A percentile compares a stretch with the other conserved stretches of the same genome.
Evolutionary conservation across 2,797 vertebrate genomes (phyloP).

Genomic region (Melanotaenia parkinsoni): DNA sequence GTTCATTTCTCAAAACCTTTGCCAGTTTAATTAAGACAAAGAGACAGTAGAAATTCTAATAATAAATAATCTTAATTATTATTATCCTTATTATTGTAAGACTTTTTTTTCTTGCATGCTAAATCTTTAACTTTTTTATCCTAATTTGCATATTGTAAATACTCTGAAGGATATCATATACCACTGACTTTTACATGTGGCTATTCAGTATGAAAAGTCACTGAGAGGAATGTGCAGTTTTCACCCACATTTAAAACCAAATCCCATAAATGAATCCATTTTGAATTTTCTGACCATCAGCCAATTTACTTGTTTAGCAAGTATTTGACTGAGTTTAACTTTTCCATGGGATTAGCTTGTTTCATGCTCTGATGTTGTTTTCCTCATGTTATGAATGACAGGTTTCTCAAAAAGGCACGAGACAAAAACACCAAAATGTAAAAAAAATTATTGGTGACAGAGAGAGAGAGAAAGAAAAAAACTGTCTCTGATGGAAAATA

Average conservation of each 20-base stretch:
- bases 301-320: not conserved
- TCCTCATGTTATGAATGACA: slow-evolving; percentile 21
- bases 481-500: slow-evolving; percentile 16
- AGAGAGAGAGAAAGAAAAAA: slow-evolving; percentile 7
- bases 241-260: not conserved
- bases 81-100: not conserved
- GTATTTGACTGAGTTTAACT: not conserved
- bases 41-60: not conserved
- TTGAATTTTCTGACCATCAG: not conserved
- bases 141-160: not conserved
- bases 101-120: not conserved
- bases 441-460: slow-evolving; percentile 27
- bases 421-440: slow-evolving; percentile 9
- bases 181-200: not conserved
- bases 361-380: slow-evolving; percentile 17
- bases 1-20: not conserved
- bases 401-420: slow-evolving; percentile 12
- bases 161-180: not conserved
- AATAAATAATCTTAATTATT: not conserved
- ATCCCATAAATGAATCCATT: not conserved
- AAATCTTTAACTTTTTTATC: not conserved
- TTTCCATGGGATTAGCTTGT: slow-evolving; percentile 3
- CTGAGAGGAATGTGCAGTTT: not conserved
- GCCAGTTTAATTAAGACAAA: not conserved
- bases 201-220: not conserved